These are phyloP conservation scores for Dendrophyllia cribrosa DNA, from an alignment of 64 coral and sea anemone species.

Conservation along the genomic window DNA sequence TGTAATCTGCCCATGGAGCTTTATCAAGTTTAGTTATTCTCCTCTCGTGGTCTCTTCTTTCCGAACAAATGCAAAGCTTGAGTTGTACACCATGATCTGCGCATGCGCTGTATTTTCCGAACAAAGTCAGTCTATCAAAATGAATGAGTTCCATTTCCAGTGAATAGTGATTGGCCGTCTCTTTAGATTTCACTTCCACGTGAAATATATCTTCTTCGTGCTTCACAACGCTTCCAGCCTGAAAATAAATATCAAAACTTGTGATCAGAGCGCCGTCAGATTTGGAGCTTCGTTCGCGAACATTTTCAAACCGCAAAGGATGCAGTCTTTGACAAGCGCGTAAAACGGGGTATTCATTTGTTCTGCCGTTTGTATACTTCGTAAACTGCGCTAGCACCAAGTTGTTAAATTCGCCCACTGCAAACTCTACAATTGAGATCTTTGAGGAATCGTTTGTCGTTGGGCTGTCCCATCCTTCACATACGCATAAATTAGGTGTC, in stretches of 20 bases:
- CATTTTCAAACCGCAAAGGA: slow-evolving; percentile 69
- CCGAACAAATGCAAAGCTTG: slow-evolving; percentile 81
- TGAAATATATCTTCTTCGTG: slow-evolving; percentile 83
- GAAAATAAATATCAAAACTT: slow-evolving; percentile 56
- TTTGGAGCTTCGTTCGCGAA: slow-evolving; percentile 63
- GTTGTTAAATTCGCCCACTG: slow-evolving; percentile 83
- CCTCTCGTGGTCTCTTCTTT: not conserved
- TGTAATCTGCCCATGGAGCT: slow-evolving; percentile 8
- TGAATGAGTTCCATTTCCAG: slow-evolving; percentile 66
- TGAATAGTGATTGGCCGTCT: slow-evolving; percentile 30
- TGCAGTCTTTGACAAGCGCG: slow-evolving; percentile 54
- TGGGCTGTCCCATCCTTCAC: slow-evolving; percentile 82
- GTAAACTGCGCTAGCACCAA: slow-evolving; percentile 41
- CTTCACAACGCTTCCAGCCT: slow-evolving; percentile 48
- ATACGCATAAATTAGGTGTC: slow-evolving; percentile 80
- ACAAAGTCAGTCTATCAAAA: slow-evolving; percentile 80
- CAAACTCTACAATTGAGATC: slow-evolving; percentile 80
- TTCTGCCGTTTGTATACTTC: not conserved
- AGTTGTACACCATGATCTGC: slow-evolving; percentile 62
- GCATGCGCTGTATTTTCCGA: slow-evolving; percentile 72
- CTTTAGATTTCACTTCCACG: slow-evolving; percentile 55
- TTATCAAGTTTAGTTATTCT: not conserved
- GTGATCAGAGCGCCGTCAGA: slow-evolving; percentile 66
- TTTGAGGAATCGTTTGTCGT: slow-evolving; percentile 63
- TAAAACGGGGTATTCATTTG: not conserved